Percentiles rank a stretch among this genome's conserved stretches.
phyloP scores from a whole-genome alignment of 1,140 invertebrate genomes.

The Battus philenor region DNA sequence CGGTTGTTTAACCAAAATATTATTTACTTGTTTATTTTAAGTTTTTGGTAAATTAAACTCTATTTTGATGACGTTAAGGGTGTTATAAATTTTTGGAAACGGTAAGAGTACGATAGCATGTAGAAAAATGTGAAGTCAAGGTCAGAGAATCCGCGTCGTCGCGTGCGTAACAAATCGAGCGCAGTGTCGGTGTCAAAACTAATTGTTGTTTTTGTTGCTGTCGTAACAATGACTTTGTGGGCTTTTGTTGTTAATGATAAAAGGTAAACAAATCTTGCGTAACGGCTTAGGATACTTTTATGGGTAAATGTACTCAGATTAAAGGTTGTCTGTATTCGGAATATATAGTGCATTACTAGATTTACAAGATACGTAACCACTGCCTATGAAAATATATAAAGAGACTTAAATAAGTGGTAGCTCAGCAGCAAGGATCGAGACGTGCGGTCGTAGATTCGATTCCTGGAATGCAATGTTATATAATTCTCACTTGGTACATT shows the following conservation, averaged over 20 bases:
- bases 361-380: no score
- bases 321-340: no score
- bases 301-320: no score
- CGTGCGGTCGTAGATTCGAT: no score
- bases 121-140: conserved; percentile 20
- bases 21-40: background rate
- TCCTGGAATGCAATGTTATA: no score
- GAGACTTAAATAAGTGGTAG: no score
- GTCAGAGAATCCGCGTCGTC: conserved; percentile 12
- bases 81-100: background rate
- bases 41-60: background rate
- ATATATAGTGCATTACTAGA: no score
- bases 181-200: conserved; percentile 21
- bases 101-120: background rate
- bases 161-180: conserved; percentile 23
- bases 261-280: no score
- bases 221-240: conserved; percentile 7
- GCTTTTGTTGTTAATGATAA: background rate
- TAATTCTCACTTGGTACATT: no score
- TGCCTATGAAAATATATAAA: no score
- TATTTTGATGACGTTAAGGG: background rate
- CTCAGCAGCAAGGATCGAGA: no score
- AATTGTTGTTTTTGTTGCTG: conserved; percentile 2
- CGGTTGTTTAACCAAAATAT: background rate
- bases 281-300: no score